These are phyloP conservation scores for Azorinus chamasolen DNA, from an alignment of 2,888 invertebrate species.

Conservation along the genomic window DNA sequence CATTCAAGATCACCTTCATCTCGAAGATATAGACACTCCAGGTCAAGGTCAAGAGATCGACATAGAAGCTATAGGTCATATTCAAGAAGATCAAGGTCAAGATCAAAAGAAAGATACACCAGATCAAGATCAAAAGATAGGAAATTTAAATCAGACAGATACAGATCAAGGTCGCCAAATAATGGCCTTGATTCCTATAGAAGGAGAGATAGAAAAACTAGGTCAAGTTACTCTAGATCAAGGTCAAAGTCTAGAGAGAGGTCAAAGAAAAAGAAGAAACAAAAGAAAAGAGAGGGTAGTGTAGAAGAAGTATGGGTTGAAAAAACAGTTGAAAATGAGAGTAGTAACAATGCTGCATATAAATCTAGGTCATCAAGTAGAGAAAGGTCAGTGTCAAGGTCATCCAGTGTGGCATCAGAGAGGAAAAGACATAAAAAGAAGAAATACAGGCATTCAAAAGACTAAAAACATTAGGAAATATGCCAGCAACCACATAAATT, in stretches of 20 bases:
- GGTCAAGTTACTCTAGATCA: slow-evolving; percentile 24
- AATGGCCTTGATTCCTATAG: slow-evolving; percentile 23
- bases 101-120: slow-evolving; percentile 36
- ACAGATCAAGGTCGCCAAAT: slow-evolving; percentile 20
- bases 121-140: slow-evolving; percentile 10
- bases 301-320: slow-evolving; percentile 28
- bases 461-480: neutral
- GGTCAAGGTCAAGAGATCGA: slow-evolving; percentile 57
- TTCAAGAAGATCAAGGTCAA: slow-evolving; percentile 45
- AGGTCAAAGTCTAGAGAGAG: slow-evolving; percentile 26
- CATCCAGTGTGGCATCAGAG: slow-evolving; percentile 3
- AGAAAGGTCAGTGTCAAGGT: slow-evolving; percentile 27
- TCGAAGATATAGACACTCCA: slow-evolving; percentile 45
- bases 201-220: slow-evolving; percentile 35
- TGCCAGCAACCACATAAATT: no score
- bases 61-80: slow-evolving; percentile 18
- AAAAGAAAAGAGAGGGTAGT: slow-evolving; percentile 9
- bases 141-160: neutral
- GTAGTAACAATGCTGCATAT: neutral
- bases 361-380: slow-evolving; percentile 37
- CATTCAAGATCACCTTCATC: slow-evolving; percentile 56
- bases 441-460: slow-evolving; percentile 5
- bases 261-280: slow-evolving; percentile 5
- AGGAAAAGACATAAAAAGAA: slow-evolving; percentile 15
- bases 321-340: slow-evolving; percentile 4